Evolutionary conservation across 2,113 vertebrate genomes (phyloP).

Genomic region (Notothenia coriiceps): DNA sequence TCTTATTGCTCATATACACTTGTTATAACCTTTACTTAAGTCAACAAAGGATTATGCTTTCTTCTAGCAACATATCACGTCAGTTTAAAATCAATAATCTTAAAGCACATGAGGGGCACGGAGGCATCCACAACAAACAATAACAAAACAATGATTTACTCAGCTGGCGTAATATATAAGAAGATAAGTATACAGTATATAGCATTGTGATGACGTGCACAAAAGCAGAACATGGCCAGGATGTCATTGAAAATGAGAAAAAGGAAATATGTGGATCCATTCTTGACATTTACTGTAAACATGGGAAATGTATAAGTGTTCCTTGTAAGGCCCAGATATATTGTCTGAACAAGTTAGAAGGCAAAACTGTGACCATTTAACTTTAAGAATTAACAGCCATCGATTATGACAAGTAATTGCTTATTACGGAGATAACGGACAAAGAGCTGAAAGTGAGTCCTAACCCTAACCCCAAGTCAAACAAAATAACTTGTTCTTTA

Average conservation of each 20-base stretch:
- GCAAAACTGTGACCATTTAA: no score
- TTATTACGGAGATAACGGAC: no score
- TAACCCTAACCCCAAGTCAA: no score
- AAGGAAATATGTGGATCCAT: neutral
- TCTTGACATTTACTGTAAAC: neutral
- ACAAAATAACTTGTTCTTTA: no score
- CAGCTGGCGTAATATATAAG: neutral
- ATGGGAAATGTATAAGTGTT: neutral
- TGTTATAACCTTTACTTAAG: slow-evolving; percentile 4
- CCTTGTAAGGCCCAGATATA: no score
- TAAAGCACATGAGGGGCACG: neutral
- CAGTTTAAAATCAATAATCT: neutral
- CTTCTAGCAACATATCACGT: neutral
- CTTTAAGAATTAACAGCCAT: no score
- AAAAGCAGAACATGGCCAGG: neutral
- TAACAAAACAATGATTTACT: neutral
- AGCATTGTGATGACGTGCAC: neutral
- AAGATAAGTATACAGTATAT: neutral
- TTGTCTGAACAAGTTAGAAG: no score
- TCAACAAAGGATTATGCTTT: neutral
- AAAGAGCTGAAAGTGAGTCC: no score
- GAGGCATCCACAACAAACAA: neutral
- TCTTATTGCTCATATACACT: slow-evolving; percentile 1
- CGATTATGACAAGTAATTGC: no score
- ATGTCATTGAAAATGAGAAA: neutral